phyloP scores from a whole-genome alignment of 2,888 invertebrate genomes.

The Mimachlamys varia region DNA sequence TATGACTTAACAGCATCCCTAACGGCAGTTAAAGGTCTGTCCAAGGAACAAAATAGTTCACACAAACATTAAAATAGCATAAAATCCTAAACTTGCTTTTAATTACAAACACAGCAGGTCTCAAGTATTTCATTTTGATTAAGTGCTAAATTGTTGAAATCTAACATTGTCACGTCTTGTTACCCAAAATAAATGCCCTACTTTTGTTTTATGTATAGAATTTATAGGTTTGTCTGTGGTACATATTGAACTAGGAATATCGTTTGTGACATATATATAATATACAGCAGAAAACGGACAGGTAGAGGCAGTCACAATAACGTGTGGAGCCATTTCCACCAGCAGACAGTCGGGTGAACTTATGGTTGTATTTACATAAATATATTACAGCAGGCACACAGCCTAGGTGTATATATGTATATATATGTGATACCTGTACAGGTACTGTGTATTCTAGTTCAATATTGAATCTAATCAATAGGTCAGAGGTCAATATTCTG shows the following conservation, averaged over 20 bases:
- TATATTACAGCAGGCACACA: background rate
- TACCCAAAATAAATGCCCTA: background rate
- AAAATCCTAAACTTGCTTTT: background rate
- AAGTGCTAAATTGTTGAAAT: background rate
- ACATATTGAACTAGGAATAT: background rate
- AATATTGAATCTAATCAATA: slow-evolving; percentile 13
- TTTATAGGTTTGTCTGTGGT: background rate
- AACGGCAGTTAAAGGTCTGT: background rate
- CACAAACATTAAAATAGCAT: background rate
- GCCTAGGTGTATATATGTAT: background rate
- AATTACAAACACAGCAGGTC: background rate
- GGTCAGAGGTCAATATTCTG: background rate
- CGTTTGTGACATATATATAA: no score
- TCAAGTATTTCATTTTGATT: background rate
- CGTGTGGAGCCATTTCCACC: no score
- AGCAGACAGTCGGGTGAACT: no score
- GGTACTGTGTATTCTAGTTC: background rate
- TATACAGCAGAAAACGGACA: no score
- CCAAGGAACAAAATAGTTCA: background rate
- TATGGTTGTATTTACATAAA: background rate
- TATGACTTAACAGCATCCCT: background rate
- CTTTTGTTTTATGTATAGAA: background rate
- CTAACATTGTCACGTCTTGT: background rate
- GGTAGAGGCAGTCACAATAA: no score
- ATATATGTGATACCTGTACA: background rate